A percentile compares a stretch with the other conserved stretches of the same genome.
phyloP scores from a whole-genome alignment of 2,888 invertebrate species.

The Pycnomerus fuliginosus region DNA sequence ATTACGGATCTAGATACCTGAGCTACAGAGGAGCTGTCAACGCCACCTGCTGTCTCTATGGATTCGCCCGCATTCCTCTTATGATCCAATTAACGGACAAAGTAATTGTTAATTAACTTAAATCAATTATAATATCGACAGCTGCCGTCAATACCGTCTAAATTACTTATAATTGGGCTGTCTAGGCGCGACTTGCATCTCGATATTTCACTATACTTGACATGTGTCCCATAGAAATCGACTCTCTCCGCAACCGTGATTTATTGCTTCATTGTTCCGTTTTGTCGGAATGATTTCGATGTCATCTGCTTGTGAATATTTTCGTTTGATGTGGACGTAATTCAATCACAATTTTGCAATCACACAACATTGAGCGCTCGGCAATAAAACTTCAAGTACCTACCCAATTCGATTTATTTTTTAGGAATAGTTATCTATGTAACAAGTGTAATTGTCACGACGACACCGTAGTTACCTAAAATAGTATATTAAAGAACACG shows the following conservation, averaged over 20 bases:
- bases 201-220: constrained; percentile 36
- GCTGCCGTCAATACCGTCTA: constrained; percentile 31
- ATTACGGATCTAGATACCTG: constrained; percentile 44
- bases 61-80: constrained; percentile 41
- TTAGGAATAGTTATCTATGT: too few relatives aligned
- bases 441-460: too few relatives aligned
- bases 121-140: constrained; percentile 31
- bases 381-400: too few relatives aligned
- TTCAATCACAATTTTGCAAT: too few relatives aligned
- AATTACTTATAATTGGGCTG: constrained; percentile 31
- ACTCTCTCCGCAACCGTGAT: constrained; percentile 38
- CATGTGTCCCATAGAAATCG: constrained; percentile 43
- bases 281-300: constrained; percentile 35
- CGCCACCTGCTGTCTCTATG: constrained; percentile 37
- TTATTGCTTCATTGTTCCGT: constrained; percentile 42
- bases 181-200: constrained; percentile 30
- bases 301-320: constrained; percentile 38
- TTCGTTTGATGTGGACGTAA: constrained; percentile 24
- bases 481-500: too few relatives aligned
- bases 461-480: too few relatives aligned
- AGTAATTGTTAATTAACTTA: constrained; percentile 42
- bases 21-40: constrained; percentile 40
- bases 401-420: too few relatives aligned
- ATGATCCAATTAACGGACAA: constrained; percentile 37
- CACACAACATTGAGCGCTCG: too few relatives aligned